A percentile compares a stretch with the other conserved stretches of the same genome.
These are phyloP conservation scores for Tetrao urogallus DNA, from an alignment of 2,113 vertebrate genomes.

Conservation along the genomic window DNA sequence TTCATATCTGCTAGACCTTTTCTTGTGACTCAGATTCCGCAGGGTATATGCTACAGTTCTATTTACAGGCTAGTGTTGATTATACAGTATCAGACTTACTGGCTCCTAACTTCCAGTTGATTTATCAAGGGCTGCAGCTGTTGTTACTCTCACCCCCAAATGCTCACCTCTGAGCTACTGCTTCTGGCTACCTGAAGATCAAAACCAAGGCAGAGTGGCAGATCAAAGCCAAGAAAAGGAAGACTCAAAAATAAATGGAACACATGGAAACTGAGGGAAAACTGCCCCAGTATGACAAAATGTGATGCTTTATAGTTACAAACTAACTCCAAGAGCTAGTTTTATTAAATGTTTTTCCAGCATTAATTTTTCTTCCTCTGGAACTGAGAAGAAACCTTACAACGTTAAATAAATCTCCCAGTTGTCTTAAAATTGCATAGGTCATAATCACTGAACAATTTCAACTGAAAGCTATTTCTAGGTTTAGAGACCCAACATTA, in stretches of 20 bases:
- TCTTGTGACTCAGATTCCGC: neutral
- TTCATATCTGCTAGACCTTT: neutral
- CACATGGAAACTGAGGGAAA: neutral
- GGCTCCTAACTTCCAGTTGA: neutral
- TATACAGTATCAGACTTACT: neutral
- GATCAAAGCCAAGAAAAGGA: neutral
- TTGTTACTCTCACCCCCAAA: neutral
- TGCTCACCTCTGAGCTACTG: neutral
- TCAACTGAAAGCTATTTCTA: neutral
- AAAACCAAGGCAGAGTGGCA: neutral
- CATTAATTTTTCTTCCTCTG: neutral
- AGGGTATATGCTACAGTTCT: neutral
- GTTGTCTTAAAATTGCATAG: neutral
- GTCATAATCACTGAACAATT: neutral
- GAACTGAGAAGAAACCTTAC: neutral
- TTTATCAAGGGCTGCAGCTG: neutral
- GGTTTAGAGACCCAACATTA: neutral
- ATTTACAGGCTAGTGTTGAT: neutral
- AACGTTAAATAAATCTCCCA: neutral
- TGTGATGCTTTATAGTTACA: neutral
- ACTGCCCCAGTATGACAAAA: neutral
- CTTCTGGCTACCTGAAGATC: neutral
- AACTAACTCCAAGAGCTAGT: neutral
- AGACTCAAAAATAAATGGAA: neutral
- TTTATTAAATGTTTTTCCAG: neutral